Base-by-base conservation (phyloP, 2,113 vertebrate species). In the Cyprinodon tularosa region DNA sequence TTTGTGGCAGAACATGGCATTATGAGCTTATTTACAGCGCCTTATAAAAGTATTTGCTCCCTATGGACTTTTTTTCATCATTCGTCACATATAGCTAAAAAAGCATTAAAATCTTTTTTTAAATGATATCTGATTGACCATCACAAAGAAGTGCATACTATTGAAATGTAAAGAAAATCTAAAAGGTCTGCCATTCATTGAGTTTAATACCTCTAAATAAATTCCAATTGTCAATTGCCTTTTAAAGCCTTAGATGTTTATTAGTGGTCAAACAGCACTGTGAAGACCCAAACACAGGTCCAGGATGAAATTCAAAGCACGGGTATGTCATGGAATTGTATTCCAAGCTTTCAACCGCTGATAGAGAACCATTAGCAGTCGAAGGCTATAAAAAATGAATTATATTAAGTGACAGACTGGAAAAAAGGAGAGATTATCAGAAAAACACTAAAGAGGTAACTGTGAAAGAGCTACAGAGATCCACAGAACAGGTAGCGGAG, bases 1-100 rank as follows among this genome's bases (percentile, higher is more conserved):
- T 87, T 90, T 81, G 68, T 83, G 74, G 75, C 77, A 68, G 53
- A 72, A 78, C 84, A 76, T 68, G 48, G 45, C 72, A 65, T 47
- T 29, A 44, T 45, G 50, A 39, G 62, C 38, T 22, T 62, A 38
- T 15, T 62, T 15, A 62, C 36, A 38, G 4, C 8, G 36, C 36
- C 50, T 57, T 57, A 8, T 57, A 57, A 57, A 57, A 57, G 50
- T 57, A 57, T 57, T 57, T 57, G 8, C 17, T 20, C 50, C 50
- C 50, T 6, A 8, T 5, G 50, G n/a, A 57, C 17, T 20, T 20
- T 57, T 4, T 10, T 4, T 20, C 50, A 15, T 57, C 29, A 29
- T 57, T 53, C 3, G 2, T 57, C 50, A 57, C 17, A 9, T 57
- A 57, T 20, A 57, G 9, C 50, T 57, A n/a, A 6, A 57, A 20